Conservation (phyloP, 1,140 invertebrate species). For the Zaprionus vittiger region DNA sequence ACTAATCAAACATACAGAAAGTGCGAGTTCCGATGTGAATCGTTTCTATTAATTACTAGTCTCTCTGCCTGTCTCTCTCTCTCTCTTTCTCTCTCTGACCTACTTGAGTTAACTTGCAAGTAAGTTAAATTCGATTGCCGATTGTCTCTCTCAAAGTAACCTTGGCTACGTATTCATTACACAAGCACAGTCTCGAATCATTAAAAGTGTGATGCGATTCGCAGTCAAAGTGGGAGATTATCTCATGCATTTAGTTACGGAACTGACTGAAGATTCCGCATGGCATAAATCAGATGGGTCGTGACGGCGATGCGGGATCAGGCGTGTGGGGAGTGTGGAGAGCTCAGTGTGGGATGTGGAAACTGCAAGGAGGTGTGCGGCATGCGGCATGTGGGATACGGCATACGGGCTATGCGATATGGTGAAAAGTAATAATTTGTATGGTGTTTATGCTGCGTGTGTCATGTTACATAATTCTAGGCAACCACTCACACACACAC, state of each 20-base stretch:
- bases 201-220: too few species aligned
- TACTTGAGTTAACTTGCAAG: too few species aligned
- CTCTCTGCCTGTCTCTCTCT: too few species aligned
- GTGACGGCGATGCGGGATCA: conserved; percentile 27
- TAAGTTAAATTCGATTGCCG: too few species aligned
- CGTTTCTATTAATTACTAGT: too few species aligned
- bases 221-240: not conserved
- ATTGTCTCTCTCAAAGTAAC: too few species aligned
- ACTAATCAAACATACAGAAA: too few species aligned
- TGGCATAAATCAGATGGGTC: conserved; percentile 31
- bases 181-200: too few species aligned
- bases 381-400: not conserved
- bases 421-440: conserved; percentile 61
- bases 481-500: conserved; percentile 21
- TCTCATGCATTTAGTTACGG: not conserved
- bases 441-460: conserved; percentile 62
- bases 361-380: not conserved
- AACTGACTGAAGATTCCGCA: conserved; percentile 7
- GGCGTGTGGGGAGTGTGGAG: not conserved
- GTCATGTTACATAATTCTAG: conserved; percentile 67
- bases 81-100: too few species aligned
- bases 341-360: not conserved
- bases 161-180: too few species aligned
- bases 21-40: too few species aligned
- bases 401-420: conserved; percentile 56